Evolutionary conservation across 2,113 vertebrate genomes (phyloP), one percentile per base, ranked within the genome.

Genomic region (Pterocles burchelli): DNA sequence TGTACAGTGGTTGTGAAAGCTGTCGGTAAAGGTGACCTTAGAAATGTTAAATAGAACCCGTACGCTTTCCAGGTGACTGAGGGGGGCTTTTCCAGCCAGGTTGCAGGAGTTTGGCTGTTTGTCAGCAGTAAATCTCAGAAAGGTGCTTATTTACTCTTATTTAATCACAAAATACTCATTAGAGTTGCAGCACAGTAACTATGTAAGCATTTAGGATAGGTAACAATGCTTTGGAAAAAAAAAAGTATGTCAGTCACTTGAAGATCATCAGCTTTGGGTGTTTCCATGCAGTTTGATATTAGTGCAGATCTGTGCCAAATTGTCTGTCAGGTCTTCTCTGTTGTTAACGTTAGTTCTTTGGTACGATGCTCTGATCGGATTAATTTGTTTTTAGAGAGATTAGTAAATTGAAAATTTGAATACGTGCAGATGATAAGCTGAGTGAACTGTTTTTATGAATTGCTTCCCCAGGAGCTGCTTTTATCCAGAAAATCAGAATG

Each of bases 21-120:
- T 48, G 2, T 43, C 1, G 0, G 8, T 65, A 8, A 83, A 57
- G 20, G 31, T 71, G n/a, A 17, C 61, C 13, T 1, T 0, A 33
- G 57, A 58, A 49, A 54, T 43, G 5, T 11, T 17, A 41, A 36
- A 16, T 66, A 19, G 46, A 54, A 10, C 11, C 38, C 34, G 1
- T 59, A 5, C 13, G 21, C 26, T 79, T 72, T 82, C 48, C 54
- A 34, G 21, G 65, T 26, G 17, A 29, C 31, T 8, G 45, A 43
- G 43, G 43, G 45, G 2, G 59, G 10, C 28, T 88, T 58, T 70
- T 75, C 75, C 34, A 66, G 61, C 6, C 28, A 51, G 57, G 31
- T 13, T 83, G 25, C 59, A 31, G 41, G 62, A 7, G 19, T 41
- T 59, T 41, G 66, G n/a, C 67, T 89, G 67, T 58, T 88, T 54